A percentile compares a stretch with the other conserved stretches of the same genome.
These are phyloP conservation scores for Apotomis turbidana DNA, from an alignment of 2,888 invertebrate species.

Conservation along the genomic window DNA sequence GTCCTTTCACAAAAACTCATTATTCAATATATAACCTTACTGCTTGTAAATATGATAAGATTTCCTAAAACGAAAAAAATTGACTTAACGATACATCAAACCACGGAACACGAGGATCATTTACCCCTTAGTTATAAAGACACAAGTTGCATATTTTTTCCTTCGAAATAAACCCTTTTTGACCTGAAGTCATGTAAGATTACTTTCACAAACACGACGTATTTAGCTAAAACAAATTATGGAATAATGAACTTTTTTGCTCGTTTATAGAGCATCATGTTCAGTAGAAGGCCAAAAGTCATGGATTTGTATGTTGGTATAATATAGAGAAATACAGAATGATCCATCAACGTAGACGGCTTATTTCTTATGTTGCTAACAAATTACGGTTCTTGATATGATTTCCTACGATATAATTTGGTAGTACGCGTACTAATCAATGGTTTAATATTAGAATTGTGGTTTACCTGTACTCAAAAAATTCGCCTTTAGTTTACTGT, in stretches of 20 bases:
- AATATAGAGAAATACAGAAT: conserved; percentile 10
- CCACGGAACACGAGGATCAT: background rate
- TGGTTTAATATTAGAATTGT: too few species aligned
- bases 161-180: background rate
- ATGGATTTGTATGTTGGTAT: background rate
- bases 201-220: background rate
- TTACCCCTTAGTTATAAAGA: background rate
- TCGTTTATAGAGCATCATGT: background rate
- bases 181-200: background rate
- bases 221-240: background rate
- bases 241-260: background rate
- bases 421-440: too few species aligned
- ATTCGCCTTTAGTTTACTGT: too few species aligned
- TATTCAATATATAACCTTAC: background rate
- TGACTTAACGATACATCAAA: background rate
- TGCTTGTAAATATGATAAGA: background rate
- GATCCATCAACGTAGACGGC: conserved; percentile 12
- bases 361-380: conserved; percentile 12
- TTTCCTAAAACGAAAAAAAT: background rate
- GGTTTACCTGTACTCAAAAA: too few species aligned
- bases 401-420: background rate
- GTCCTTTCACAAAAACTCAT: background rate
- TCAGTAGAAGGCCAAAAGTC: background rate
- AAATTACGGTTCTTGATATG: conserved; percentile 6
- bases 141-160: background rate